Evolutionary conservation across 1,140 invertebrate species (phyloP), one percentile per base, ranked within the genome.

Genomic region (Tribolium madens): DNA sequence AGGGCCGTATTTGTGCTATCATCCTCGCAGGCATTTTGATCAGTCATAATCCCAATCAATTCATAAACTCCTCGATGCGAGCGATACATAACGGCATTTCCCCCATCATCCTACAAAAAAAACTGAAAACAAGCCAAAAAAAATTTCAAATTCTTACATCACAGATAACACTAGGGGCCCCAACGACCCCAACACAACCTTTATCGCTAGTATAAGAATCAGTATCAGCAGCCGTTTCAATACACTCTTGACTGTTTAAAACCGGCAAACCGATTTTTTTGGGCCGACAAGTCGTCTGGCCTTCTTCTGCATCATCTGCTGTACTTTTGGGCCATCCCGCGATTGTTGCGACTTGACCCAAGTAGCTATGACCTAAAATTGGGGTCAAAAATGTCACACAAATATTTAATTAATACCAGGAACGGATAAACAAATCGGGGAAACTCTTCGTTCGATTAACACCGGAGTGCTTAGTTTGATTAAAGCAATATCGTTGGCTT

Each of bases 401-500:
- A 73, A 73, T 33, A 12, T 10, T 4, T 33, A 12, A 75, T 84
- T 79, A n/a, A 74, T 79, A 88, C 89, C 88, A 75, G 86, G 84
- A 52, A 88, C 85, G 3, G 90, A 88, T 57, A 92, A 80, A 80
- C 91, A 92, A 15, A 92, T 87, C 0, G 91, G 91, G 3, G 84
- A 84, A 76, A 92, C 86, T 46, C 87, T 84, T 68, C 86, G 85
- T 36, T 88, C 88, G 73, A 91, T 89, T 46, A 84, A 81, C 1
- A 89, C 87, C 4, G 87, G 85, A 15, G 86, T 84, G 73, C 85
- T 87, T 4, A 92, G 82, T 52, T 86, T 87, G 3, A 92, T 79
- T 12, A 93, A 77, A 1, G 90, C 91, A 26, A 92, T 85, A 84
- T 92, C 90, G 77, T 90, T 88, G 21, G 89, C 86, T 77, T 82